Conservation (phyloP, 2,888 invertebrate species). For the Acanthosoma haemorrhoidale region DNA sequence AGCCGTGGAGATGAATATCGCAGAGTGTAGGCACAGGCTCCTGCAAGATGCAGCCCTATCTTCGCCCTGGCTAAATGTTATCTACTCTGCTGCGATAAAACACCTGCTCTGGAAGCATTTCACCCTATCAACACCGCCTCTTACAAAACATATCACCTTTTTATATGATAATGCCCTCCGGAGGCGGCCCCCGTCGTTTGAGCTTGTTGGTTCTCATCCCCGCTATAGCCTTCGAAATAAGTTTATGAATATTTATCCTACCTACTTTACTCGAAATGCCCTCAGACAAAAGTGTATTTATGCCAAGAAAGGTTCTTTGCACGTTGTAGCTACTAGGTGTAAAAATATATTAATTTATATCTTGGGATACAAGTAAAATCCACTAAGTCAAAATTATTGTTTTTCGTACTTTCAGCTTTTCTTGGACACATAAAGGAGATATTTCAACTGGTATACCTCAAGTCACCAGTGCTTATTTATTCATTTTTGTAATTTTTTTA, state of each 20-base stretch:
- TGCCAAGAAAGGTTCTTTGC: no score
- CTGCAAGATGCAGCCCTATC: constrained; percentile 1
- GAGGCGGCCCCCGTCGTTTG: background rate
- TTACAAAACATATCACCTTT: constrained; percentile 7
- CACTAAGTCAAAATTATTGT: no score
- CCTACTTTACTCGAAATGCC: no score
- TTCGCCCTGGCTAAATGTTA: background rate
- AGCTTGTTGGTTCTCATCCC: background rate
- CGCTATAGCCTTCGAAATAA: background rate
- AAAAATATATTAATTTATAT: no score
- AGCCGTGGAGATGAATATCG: background rate
- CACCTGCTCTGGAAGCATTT: background rate
- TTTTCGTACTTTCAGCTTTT: no score
- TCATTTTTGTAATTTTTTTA: no score
- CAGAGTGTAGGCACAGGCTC: background rate
- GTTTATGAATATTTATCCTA: constrained; percentile 5
- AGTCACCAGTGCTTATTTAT: no score
- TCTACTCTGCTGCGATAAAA: background rate
- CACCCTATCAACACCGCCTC: background rate
- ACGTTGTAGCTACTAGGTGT: no score
- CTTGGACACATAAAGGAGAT: no score
- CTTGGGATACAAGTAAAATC: no score
- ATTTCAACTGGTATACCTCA: no score
- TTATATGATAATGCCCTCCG: constrained; percentile 3
- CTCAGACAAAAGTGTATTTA: no score